Base-by-base conservation (phyloP, 2,888 invertebrate genomes). In the Drosophila neotestacea region DNA sequence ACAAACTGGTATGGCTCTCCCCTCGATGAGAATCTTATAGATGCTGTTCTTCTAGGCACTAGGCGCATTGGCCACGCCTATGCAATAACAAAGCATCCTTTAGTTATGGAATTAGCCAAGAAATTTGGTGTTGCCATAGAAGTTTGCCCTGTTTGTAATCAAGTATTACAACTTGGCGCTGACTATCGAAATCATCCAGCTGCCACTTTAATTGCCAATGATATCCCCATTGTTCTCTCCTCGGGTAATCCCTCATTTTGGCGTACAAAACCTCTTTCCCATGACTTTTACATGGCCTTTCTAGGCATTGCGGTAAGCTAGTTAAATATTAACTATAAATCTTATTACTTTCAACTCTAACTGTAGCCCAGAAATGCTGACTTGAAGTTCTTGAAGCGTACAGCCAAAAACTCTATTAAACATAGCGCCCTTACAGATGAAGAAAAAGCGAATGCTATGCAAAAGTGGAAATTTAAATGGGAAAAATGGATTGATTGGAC, bases 191-290 rank as follows among this genome's bases (percentile, higher is more conserved):
- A 96, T 91, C 97, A 97, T 93, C 96, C 97, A 0, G 94, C 95
- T 0, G 94, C 94, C 41, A 88, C 92, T 2, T 93, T 96, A 30
- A 93, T 97, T 63, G 94, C 96, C 0, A 93, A 94, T 27, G 94
- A 94, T 27, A 93, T 95, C 83, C 96, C 97, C 0, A 93, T 96
- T 0, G 95, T 97, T 0, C 92, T 97, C 13, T 95, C 96, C 0
- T 95, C 95, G 79, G 97, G 96, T 81, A 96, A 96, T 91, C 96
- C 96, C 0, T 95, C 95, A 0, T 93, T 95, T 16, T 97, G 96
- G 96, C 95, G 95, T 4, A 95, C 95, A 0, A 93, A 94, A 65
- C 95, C 95, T 0, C 91, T 97, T 6, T 95, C 96, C 62, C 95
- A 96, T 83, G 97, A 97, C 85, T 96, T 96, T 91, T 97, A 96